Evolutionary conservation across 2,113 vertebrate species (phyloP), one percentile per base, ranked within the genome.

Genomic region (Cyphomyrus plagiostoma): DNA sequence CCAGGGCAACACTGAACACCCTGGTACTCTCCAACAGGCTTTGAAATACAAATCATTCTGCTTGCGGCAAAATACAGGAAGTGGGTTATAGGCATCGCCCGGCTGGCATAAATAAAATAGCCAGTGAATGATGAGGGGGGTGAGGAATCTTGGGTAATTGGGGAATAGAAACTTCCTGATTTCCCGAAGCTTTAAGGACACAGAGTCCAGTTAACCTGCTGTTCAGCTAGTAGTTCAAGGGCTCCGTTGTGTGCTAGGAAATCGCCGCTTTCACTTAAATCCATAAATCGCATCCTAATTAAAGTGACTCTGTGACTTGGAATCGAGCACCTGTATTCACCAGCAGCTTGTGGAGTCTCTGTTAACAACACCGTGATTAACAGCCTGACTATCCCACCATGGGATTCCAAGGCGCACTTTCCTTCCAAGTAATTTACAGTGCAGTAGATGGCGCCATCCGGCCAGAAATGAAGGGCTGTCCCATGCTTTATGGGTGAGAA

Each of bases 391-490:
- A 80, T 19, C 30, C 30, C 42, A 48, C 19, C 11, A 7, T 30
- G 62, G n/a, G 62, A 13, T 48, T 19, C 82, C 39, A 26, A 46
- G 26, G 35, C 0, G 62, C 45, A 50, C 19, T 88, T 30, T 1
- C 35, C 35, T 39, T 1, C 30, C 19, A 80, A 39, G 35, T 19
- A 80, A 5, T 45, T 0, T 0, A 0, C 58, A 19, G 82, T 39
- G 52, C 95, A 91, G 90, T 4, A 91, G 94, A 92, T 91, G 91
- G 91, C 3, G 92, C 56, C 46, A 23, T 91, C 87, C 1, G 1
- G 45, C 89, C 91, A 84, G 83, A 83, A 0, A 91, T 91, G 9
- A 56, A 6, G 3, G 4, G 13, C 74, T 50, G 66, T 35, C 15
- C 46, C 10, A 26, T 26, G 11, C 10, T 5, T 7, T 49, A 11